Base-by-base conservation (phyloP, 2,797 vertebrate genomes). In the Danio jaintianensis region DNA sequence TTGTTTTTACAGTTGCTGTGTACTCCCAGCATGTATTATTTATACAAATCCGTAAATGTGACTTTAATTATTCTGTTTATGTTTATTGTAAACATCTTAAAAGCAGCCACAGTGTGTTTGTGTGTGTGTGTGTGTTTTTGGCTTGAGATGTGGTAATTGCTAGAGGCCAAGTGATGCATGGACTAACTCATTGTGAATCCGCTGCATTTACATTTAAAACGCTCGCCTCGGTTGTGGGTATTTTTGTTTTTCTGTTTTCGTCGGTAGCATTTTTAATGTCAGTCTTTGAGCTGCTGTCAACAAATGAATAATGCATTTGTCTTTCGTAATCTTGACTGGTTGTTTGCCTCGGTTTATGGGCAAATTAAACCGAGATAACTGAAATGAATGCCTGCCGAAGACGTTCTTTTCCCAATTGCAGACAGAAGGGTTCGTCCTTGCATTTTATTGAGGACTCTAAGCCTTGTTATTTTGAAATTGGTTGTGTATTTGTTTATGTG, bases 31-130 rank as follows among this genome's bases (percentile, higher is more conserved):
- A 82, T 85, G 86, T 89, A 92, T 93, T 93, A 91, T 93, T 94
- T 94, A 93, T 92, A 91, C 90, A 91, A 92, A 91, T 92, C 90
- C 90, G 88, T 89, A 82, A 82, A 84, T 92, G 91, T 90, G 88
- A 91, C 92, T 94, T 92, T 92, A 92, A 94, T 94, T 90, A 90
- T 91, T 93, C 89, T 91, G 93, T 94, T 94, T 93, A 89, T 94
- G 93, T 94, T 93, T 92, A 93, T 92, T 89, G 91, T 93, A 94
- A 93, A 93, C 92, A 92, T 86, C 88, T 63, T 83, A 91, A 91
- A 83, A 74, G 62, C 58, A 36, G 52, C 11, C 52, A 20, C 59
- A 38, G 69, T 58, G 64, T 64, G 64, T 75, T 82, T 86, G 87
- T 86, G 83, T 87, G 80, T 22, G 38, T 52, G 61, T 70, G 79